Evolutionary conservation across 2,113 vertebrate genomes (phyloP).

Genomic region (Diadophis punctatus): DNA sequence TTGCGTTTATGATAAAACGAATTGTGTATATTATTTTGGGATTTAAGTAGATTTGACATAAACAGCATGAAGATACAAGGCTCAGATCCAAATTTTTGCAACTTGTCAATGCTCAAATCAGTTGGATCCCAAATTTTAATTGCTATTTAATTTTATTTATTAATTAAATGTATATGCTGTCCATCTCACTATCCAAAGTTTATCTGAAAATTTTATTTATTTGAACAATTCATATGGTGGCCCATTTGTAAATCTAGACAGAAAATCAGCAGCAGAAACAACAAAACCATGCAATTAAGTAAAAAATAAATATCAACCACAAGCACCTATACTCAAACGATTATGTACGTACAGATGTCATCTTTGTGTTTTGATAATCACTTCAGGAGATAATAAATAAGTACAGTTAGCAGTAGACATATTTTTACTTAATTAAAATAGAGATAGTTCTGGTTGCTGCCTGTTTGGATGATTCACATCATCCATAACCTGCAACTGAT

Average conservation of each 20-base stretch:
- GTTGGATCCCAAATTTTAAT: neutral
- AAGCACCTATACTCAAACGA: neutral
- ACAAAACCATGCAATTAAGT: neutral
- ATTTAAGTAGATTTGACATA: neutral
- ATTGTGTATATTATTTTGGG: neutral
- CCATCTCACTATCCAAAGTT: neutral
- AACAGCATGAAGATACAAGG: neutral
- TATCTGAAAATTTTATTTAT: neutral
- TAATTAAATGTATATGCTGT: neutral
- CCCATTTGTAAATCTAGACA: neutral
- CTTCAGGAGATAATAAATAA: neutral
- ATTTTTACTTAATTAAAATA: neutral
- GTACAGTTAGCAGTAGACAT: neutral
- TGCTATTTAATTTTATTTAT: neutral
- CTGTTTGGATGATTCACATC: neutral
- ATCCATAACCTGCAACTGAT: neutral
- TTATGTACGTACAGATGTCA: neutral
- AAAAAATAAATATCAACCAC: neutral
- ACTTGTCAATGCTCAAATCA: neutral
- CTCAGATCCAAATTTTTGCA: neutral
- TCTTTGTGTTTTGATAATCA: neutral
- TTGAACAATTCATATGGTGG: neutral
- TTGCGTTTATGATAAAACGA: neutral
- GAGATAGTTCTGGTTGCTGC: neutral
- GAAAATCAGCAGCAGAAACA: neutral